A percentile compares a stretch with the other conserved stretches of the same genome.
These are phyloP conservation scores for Drosophila erecta DNA, from an alignment of 1,140 invertebrate species.

Conservation along the genomic window DNA sequence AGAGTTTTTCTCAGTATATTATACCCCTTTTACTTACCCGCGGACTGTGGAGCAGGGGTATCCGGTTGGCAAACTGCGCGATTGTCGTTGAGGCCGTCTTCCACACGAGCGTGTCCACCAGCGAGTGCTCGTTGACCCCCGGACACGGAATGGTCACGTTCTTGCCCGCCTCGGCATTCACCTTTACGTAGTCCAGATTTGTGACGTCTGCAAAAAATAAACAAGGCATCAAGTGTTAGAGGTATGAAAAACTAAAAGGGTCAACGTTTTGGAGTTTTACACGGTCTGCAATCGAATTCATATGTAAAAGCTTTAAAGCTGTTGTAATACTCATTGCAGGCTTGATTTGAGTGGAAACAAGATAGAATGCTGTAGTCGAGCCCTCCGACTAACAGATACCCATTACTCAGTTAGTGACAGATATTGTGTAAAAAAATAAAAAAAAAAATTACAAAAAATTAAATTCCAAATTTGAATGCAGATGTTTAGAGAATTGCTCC, in stretches of 20 bases:
- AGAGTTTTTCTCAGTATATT: not conserved
- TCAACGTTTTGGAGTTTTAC: no score
- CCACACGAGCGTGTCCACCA: conserved; percentile 88
- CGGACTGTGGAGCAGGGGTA: conserved; percentile 82
- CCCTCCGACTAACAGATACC: no score
- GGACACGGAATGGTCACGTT: conserved; percentile 88
- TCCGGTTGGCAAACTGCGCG: conserved; percentile 84
- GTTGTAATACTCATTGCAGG: no score
- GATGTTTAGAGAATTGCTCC: no score
- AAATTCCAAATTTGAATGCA: no score
- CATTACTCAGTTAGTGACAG: no score
- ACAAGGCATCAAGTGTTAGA: conserved; percentile 21
- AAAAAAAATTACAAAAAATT: no score
- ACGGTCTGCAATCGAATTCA: no score
- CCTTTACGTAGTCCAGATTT: conserved; percentile 86
- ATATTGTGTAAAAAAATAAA: no score
- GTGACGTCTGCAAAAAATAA: conserved; percentile 85
- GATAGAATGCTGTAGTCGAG: no score
- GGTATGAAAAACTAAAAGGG: not conserved
- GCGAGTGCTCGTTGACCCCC: conserved; percentile 87
- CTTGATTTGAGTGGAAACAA: no score
- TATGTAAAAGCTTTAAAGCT: no score
- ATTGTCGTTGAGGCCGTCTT: conserved; percentile 84
- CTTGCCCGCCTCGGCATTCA: conserved; percentile 88
- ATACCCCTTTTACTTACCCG: conserved; percentile 67